Evolutionary conservation across 2,797 vertebrate genomes (phyloP), one percentile per base, ranked within the genome.

Genomic region (Paedocypris micromegethes): DNA sequence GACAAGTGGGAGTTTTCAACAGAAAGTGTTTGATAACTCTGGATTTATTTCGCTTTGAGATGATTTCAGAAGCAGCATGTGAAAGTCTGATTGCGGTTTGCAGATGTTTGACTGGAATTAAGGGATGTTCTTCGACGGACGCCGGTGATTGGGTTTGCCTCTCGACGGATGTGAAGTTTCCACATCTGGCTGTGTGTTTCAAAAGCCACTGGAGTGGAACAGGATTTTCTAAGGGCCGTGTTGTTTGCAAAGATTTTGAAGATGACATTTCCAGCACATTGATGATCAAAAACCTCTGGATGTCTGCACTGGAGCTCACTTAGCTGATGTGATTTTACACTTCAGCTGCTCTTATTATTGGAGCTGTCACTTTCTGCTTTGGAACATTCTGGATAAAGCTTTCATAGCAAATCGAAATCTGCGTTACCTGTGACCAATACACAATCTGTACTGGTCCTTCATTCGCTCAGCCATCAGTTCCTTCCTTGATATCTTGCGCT

Each of bases 1-100:
- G 45, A 63, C 54, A 66, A 43, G 66, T 47, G 48, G 59, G 56
- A 70, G 59, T 49, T 63, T 59, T 72, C 52, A 9, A 50, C 38
- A 4, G 51, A 53, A 62, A 52, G 44, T 54, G 6, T 72, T 68
- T 68, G 67, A 75, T 69, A 69, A 65, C 65, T 45, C 58, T 38
- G 49, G 37, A 44, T 9, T 59, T 64, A 52, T 38, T 61, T 44
- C 4, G 5, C 8, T 48, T 68, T 49, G 41, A 9, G 49, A 47
- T 59, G 3, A 55, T 62, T 62, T 61, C 44, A 38, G 38, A 23
- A 23, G 23, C 23, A 23, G 23, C 23, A 23, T 23, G 23, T 23
- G 23, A 23, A 23, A 23, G 23, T 23, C 23, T 23, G 23, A 23
- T 23, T 23, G 23, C 23, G 23, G 23, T 23, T 23, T 23, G 23